Conservation (phyloP, 1,140 invertebrate species). For the Polypedilum pembai region DNA sequence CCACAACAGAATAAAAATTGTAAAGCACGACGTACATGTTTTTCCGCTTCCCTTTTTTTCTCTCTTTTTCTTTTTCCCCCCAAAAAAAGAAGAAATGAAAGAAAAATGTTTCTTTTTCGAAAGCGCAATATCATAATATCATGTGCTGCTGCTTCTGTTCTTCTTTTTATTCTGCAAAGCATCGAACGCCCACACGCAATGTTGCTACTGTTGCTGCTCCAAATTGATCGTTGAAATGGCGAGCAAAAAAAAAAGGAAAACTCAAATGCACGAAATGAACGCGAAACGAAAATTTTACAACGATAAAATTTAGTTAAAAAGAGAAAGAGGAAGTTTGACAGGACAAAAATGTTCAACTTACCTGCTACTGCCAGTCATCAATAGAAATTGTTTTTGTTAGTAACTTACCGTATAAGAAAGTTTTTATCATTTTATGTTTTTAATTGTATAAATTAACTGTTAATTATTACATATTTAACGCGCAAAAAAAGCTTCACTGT, state of each 20-base stretch:
- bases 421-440: neutral
- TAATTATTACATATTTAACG: neutral
- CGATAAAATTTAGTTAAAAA: no score
- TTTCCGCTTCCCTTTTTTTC: neutral
- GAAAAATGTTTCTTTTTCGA: neutral
- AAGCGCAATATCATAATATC: neutral
- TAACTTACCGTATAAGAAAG: neutral
- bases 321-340: neutral
- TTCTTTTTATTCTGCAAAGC: conserved; percentile 1
- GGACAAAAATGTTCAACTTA: neutral
- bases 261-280: conserved; percentile 12
- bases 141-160: neutral
- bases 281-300: neutral
- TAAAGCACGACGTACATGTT: neutral
- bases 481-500: neutral
- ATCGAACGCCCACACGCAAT: conserved; percentile 8
- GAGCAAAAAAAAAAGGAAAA: conserved; percentile 22
- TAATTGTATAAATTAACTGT: neutral
- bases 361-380: neutral
- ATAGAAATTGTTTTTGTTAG: neutral
- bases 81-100: neutral
- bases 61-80: neutral
- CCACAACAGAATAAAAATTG: conserved; percentile 10
- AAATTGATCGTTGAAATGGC: neutral
- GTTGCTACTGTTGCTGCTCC: neutral